A percentile compares a stretch with the other conserved stretches of the same genome.
Conservation (phyloP, 2,797 vertebrate genomes). For the Furcifer pardalis region DNA sequence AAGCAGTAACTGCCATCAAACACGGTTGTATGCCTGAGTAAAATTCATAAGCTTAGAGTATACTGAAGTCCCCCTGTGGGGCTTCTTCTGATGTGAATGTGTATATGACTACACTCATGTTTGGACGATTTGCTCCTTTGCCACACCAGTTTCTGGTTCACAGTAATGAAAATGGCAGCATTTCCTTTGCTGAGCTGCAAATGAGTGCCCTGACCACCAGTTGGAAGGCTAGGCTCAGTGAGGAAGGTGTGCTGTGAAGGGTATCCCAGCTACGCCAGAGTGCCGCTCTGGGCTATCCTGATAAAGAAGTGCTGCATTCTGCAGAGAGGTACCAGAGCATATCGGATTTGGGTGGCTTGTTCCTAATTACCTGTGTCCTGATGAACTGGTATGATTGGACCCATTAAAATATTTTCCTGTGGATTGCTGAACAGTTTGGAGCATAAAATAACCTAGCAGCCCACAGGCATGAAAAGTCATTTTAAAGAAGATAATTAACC, state of each 20-base stretch:
- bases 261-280: slow-evolving; percentile 28
- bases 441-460: slow-evolving; percentile 43
- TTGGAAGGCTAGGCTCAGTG: not conserved
- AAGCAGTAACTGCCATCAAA: not conserved
- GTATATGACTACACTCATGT: not conserved
- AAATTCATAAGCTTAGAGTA: not conserved
- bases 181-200: slow-evolving; percentile 5
- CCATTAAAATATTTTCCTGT: slow-evolving; percentile 56
- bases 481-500: slow-evolving; percentile 42
- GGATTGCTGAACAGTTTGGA: slow-evolving; percentile 61
- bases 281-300: slow-evolving; percentile 60
- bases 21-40: not conserved
- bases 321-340: slow-evolving; percentile 50
- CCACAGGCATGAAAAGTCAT: not conserved
- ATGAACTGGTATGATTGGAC: slow-evolving; percentile 69
- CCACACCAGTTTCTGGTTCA: not conserved
- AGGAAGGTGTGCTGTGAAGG: slow-evolving; percentile 14
- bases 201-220: not conserved
- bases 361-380: slow-evolving; percentile 69
- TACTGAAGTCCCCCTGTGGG: no score
- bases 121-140: not conserved
- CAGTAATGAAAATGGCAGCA: not conserved
- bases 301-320: slow-evolving; percentile 56
- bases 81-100: not conserved
- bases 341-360: slow-evolving; percentile 70